Conservation (phyloP, 2,797 vertebrate genomes). For the Gobio occitaniae region DNA sequence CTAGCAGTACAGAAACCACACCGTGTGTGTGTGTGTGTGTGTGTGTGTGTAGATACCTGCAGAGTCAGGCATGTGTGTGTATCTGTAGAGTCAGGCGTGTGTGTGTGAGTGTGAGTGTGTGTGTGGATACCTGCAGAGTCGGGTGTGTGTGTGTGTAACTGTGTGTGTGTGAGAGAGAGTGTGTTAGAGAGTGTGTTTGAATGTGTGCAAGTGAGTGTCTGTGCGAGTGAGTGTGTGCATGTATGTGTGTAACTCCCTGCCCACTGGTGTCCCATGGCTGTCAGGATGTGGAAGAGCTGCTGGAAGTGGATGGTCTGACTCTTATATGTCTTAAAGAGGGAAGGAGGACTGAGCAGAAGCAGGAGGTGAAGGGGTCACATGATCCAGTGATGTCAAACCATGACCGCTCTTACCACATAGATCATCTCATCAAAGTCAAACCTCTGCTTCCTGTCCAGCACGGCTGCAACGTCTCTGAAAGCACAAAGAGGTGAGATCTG, state of each 20-base stretch:
- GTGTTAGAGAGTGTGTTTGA: too few species aligned
- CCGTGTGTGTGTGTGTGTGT: too few species aligned
- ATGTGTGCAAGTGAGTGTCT: too few species aligned
- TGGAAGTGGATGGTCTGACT: conserved; percentile 89
- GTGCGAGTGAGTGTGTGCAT: too few species aligned
- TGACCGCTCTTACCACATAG: conserved; percentile 89
- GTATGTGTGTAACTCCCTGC: conserved; percentile 80
- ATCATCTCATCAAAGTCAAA: conserved; percentile 93
- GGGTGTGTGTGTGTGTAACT: too few species aligned
- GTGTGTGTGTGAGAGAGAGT: too few species aligned
- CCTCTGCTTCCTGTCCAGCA: conserved; percentile 86
- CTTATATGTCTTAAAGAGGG: conserved; percentile 89
- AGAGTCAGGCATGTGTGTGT: too few species aligned
- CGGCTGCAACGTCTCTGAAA: conserved; percentile 94
- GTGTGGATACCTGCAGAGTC: too few species aligned
- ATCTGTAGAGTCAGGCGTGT: too few species aligned
- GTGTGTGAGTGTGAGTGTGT: too few species aligned
- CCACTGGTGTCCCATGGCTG: conserved; percentile 88
- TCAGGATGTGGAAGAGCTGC: conserved; percentile 90
- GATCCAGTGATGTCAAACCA: neutral
- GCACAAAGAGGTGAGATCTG: neutral
- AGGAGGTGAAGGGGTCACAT: neutral
- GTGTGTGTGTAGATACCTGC: too few species aligned
- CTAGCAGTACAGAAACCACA: too few species aligned
- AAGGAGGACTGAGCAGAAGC: neutral